Evolutionary conservation across 2,113 vertebrate species (phyloP), one percentile per base, ranked within the genome.

Genomic region (Bos javanicus): DNA sequence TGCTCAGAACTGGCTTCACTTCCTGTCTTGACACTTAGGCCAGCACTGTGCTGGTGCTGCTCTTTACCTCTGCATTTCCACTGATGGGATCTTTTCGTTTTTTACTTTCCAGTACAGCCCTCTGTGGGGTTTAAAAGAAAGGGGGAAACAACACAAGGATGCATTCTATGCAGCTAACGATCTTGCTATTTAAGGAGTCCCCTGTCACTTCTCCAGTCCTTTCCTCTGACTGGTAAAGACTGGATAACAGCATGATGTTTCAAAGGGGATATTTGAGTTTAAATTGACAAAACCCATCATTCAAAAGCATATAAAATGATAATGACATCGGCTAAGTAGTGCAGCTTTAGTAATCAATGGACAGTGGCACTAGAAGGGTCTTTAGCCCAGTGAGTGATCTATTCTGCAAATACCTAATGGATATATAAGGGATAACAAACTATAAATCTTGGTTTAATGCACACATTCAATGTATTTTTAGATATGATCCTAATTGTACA

Each of bases 51-150:
- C 36, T 16, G 6, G 57, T 6, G 21, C 23, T 46, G 33, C 16
- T 80, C 57, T 48, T 82, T 39, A 9, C 43, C 80, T n/a, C 16
- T 21, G 50, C 17, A 12, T 96, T 87, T 83, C 30, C n/a, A 33
- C 85, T 80, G 16, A 92, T 16, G n/a, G n/a, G 57, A 60, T 50
- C 48, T 92, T 54, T 76, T 12, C 52, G 15, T 8, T 87, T 91
- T 82, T 92, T 23, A 67, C 56, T 89, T 97, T 95, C 88, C 26
- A 89, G 83, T 76, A 80, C n/a, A 94, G 50, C 64, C 59, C 78
- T 97, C 46, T 90, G 14, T 93, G 83, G 52, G 78, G 54, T 88
- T 87, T 95, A 76, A 93, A 52, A 94, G 84, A 56, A 80, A 26
- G 33, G 85, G 64, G 92, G 48, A 91, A 97, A 71, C 57, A 80